These are phyloP conservation scores for Crotalus horridus DNA, from an alignment of 2,113 vertebrate genomes.

Conservation along the genomic window DNA sequence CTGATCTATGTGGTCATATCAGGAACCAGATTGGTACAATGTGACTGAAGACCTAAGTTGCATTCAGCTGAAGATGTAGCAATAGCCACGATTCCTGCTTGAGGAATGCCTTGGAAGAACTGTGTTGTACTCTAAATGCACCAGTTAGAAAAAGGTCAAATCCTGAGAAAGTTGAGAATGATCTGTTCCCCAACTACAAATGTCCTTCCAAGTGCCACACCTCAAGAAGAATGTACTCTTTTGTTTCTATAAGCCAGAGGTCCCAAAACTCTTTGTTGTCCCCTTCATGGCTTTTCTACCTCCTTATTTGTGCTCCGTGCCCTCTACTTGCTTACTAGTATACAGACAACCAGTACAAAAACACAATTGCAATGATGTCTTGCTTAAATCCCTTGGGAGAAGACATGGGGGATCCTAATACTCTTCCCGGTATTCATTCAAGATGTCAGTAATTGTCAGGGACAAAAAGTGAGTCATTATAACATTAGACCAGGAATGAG, in stretches of 20 bases:
- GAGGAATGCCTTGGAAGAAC: neutral
- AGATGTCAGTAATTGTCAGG: neutral
- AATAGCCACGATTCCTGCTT: neutral
- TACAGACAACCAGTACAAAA: neutral
- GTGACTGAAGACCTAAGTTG: neutral
- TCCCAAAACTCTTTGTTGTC: no score
- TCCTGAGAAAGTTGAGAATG: no score
- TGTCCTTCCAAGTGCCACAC: no score
- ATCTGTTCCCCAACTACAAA: no score
- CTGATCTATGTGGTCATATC: neutral
- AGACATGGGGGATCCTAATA: neutral
- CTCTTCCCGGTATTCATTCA: neutral
- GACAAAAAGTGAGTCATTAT: neutral
- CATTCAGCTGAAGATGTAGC: neutral
- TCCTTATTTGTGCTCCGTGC: neutral
- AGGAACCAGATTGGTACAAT: neutral
- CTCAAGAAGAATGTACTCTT: no score
- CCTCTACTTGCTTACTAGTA: neutral
- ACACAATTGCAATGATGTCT: neutral
- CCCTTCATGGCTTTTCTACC: neutral
- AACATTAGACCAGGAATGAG: conserved; percentile 17
- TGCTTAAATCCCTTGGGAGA: neutral
- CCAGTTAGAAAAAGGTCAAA: no score
- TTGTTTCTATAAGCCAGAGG: no score
- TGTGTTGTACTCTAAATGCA: neutral